Evolutionary conservation across 2,797 vertebrate genomes (phyloP).

Genomic region (Acanthornis magna): DNA sequence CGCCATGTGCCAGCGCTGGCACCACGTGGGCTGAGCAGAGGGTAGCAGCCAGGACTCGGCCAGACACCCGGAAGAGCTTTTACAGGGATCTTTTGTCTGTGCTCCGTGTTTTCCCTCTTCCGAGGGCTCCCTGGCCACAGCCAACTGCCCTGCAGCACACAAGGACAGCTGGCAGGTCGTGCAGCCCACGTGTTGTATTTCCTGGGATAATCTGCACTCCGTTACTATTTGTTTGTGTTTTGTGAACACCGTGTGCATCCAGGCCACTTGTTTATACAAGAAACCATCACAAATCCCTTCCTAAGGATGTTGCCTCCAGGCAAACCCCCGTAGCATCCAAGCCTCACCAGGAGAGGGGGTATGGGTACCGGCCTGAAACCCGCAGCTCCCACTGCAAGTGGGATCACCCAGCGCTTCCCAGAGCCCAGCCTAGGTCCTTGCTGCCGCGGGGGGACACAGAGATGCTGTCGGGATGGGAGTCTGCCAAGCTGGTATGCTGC

Average conservation of each 20-base stretch:
- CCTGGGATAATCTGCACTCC: slow-evolving; percentile 27
- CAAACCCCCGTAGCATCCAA: rapidly evolving
- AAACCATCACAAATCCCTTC: not conserved
- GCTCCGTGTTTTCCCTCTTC: not conserved
- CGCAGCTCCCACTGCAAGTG: rapidly evolving
- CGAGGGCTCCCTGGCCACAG: not conserved
- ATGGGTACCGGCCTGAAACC: not conserved
- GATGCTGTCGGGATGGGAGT: not conserved
- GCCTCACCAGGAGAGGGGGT: not conserved
- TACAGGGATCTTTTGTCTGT: not conserved
- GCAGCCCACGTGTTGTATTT: not conserved
- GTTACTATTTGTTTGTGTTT: slow-evolving; percentile 39
- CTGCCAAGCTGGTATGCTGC: not conserved
- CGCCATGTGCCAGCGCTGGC: not conserved
- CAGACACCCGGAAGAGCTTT: not conserved
- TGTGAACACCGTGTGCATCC: not conserved
- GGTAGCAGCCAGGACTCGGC: rapidly evolving
- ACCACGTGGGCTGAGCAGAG: not conserved
- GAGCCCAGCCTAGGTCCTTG: not conserved
- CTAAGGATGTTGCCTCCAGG: not conserved
- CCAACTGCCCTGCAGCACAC: rapidly evolving
- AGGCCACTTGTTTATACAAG: not conserved
- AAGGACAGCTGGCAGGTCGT: not conserved
- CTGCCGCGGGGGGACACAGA: not conserved
- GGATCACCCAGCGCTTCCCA: not conserved